Base-by-base conservation (phyloP, 2,888 invertebrate genomes). In the Thalpophila matura region DNA sequence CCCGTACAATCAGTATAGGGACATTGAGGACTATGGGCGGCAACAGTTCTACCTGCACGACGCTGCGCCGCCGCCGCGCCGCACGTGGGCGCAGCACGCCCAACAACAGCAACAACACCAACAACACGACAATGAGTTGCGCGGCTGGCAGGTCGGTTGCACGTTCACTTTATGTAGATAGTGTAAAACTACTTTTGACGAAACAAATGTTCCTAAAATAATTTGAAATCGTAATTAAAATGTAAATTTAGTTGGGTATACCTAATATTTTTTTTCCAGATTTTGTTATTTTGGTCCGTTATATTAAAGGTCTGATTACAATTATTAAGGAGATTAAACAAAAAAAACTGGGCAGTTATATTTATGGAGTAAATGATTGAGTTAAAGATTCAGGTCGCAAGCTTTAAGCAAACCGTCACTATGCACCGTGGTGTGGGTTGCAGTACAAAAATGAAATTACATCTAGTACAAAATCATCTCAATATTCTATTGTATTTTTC, bases 1-100 rank as follows among this genome's bases (percentile, higher is more conserved):
- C 43, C 24, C 38, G n/a, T 66, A 68, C 47, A 89, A 84, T 85
- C 85, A 86, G 79, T 91, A 89, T 69, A 81, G 89, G 73, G 90
- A 90, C 53, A 86, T 89, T 33, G 90, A 90, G 60, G 88, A 86
- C 55, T 84, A 79, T 79, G 80, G 72, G 4, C 72, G 83, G 65
- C 95, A 96, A 75, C 97, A 97, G 89, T 98, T 97, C 91, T 98
- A 97, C 91, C 93, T 98, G 80, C 97, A 98, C 87, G 97, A 97
- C 84, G 80, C 91, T 91, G 67, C 90, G 74, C 96, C 93, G 58
- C 95, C 96, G 53, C 96, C 96, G 86, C 90, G 97, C 7, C 92
- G 97, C 78, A 97, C 97, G 1, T 97, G 97, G 97, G 96, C 96
- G 33, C 96, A 96, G 82, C 96, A 96, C 67, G 93, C 92, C 38